Base-by-base conservation (phyloP, 1,140 invertebrate species). In the Lordiphosa stackelbergi region DNA sequence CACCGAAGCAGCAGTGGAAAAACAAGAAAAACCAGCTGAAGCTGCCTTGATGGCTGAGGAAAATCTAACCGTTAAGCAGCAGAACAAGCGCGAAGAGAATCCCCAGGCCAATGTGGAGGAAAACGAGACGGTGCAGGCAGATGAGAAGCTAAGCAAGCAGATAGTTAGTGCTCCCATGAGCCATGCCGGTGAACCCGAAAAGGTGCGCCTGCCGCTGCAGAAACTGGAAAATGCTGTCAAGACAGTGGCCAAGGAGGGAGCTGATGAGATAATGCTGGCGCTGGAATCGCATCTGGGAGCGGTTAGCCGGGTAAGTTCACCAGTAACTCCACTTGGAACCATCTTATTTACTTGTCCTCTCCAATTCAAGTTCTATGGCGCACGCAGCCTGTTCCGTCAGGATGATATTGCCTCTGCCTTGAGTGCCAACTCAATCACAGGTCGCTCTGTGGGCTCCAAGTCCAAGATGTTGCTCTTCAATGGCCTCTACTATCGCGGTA, bases 391-490 rank as follows among this genome's bases (percentile, higher is more conserved):
- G 1, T 86, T 87, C 69, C 66, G 61, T 0, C 69, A 60, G n/a
- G 85, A 87, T n/a, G 87, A 88, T 40, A 85, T 87, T 10, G 52
- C 87, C 36, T 86, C 84, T 2, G 83, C 84, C 0, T 24, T 88
- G 22, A 88, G 86, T 64, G 87, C 85, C 52, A 88, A 87, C 46
- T 87, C 87, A 3, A 85, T 88, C 4, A 85, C 83, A 0, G 86
- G 86, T 5, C 72, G 78, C 3, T 53, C 72, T 4, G 35, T 36
- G 3, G 70, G 58, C 19, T 74, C 68, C 40, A 81, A 73, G 41
- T 87, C 89, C n/a, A 88, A 88, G 53, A 91, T 92, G 91, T 88
- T 92, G 40, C 88, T 91, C 7, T 92, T 92, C 88, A 92, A 92
- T 64, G 91, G 90, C 0, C 89, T 92, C 46, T 92, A 91, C 75